Base-by-base conservation (phyloP, 2,113 vertebrate species). In the Columbina picui region DNA sequence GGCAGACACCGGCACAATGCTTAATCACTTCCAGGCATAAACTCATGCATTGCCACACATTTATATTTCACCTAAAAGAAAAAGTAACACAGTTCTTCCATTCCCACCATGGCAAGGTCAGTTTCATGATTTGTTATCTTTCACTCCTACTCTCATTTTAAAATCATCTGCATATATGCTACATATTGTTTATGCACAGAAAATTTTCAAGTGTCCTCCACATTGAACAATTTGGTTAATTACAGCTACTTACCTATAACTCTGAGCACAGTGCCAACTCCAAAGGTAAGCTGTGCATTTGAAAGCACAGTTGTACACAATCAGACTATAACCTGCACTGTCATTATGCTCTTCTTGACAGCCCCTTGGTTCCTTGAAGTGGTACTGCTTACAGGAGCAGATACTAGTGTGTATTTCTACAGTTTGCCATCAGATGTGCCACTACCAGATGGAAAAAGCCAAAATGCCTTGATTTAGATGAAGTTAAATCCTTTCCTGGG, bases 161-260 rank as follows among this genome's bases (percentile, higher is more conserved):
- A 81, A 61, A 82, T 50, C 18, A 19, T 34, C 43, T 23, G 2
- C 12, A 7, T 55, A 9, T 53, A 38, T 23, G 23, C n/a, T 65
- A 41, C 22, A 1, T 32, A 17, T 55, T 34, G 36, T 27, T 52
- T 57, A 56, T 2, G 2, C 39, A 75, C 60, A 16, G 22, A 57
- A 68, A 82, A 52, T 47, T 71, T 89, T 71, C 25, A 30, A n/a
- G 27, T 9, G 11, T 56, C 53, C 49, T 79, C 76, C 36, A 41
- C 8, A 7, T 4, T 4, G 27, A 71, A 10, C 8, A 13, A 12
- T 22, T 30, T 29, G 30, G 5, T 68, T 67, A 71, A 70, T 38
- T 67, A 34, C 29, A 59, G 7, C 13, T 67, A 32, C 91, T 63
- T 95, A 96, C 93, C 93, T 95, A 57, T 81, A 84, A 97, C 92